phyloP scores from a whole-genome alignment of 2,797 vertebrate genomes.

The Xiphorhynchus erythropygius region DNA sequence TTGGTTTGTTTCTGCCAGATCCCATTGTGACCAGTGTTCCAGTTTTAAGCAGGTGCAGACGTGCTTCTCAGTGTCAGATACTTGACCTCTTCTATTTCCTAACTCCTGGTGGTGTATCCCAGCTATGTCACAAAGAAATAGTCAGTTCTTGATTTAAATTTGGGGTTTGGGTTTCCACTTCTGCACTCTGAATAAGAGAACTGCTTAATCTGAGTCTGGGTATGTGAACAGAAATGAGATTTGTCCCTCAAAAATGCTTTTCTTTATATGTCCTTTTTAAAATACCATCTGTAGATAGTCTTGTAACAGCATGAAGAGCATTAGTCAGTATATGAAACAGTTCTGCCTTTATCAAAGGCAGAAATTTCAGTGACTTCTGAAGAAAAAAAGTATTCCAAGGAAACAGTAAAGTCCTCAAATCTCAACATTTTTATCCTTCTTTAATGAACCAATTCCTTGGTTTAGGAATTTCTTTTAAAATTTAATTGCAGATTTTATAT shows the following conservation, averaged over 20 bases:
- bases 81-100: background rate
- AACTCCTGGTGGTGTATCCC: background rate
- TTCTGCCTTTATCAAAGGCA: background rate
- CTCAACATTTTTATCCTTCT: background rate
- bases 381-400: background rate
- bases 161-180: background rate
- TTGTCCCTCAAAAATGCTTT: background rate
- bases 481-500: conserved; percentile 26
- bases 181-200: background rate
- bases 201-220: background rate
- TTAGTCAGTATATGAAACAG: background rate
- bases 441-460: background rate
- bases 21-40: background rate
- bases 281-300: background rate
- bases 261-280: background rate
- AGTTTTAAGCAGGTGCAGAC: background rate
- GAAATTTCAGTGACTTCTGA: background rate
- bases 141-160: background rate
- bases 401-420: background rate
- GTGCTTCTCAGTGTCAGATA: background rate
- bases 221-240: background rate
- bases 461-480: conserved; percentile 22
- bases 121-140: background rate
- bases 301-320: background rate
- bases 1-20: background rate